These are phyloP conservation scores for Sebastiscus tertius DNA, from an alignment of 2,797 vertebrate species.

Conservation along the genomic window DNA sequence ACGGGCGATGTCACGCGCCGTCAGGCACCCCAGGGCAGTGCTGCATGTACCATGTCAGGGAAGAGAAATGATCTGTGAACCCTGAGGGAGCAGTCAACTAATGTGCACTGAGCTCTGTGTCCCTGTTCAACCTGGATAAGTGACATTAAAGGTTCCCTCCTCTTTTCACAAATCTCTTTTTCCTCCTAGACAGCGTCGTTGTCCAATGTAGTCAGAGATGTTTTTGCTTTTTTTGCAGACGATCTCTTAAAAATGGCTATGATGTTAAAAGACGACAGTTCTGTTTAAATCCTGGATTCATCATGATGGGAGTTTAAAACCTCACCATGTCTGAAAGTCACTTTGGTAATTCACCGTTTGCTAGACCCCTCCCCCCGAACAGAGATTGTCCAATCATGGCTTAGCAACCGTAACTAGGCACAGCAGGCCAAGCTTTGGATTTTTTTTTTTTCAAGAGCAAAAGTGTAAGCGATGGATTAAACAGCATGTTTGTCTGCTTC, in stretches of 20 bases:
- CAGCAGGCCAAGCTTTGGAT: neutral
- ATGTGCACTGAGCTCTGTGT: conserved; percentile 75
- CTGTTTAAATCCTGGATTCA: neutral
- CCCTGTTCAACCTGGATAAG: conserved; percentile 75
- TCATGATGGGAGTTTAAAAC: neutral
- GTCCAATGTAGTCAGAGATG: conserved; percentile 8
- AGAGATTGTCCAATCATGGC: neutral
- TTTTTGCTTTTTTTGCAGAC: neutral
- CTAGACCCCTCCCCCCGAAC: neutral
- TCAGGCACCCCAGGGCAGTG: conserved; percentile 62
- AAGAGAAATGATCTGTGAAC: conserved; percentile 83
- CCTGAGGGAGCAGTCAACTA: conserved; percentile 74
- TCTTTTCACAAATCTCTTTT: conserved; percentile 18
- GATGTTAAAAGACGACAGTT: neutral
- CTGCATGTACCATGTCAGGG: conserved; percentile 77
- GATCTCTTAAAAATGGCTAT: neutral
- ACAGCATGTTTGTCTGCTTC: neutral
- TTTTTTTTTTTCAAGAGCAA: neutral
- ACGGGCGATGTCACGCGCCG: conserved; percentile 57
- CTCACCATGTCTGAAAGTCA: conserved; percentile 10
- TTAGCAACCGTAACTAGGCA: neutral
- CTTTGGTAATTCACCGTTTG: neutral
- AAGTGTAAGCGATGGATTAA: neutral
- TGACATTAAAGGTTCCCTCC: conserved; percentile 61
- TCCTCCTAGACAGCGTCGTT: conserved; percentile 14